Percentiles rank a stretch among this genome's conserved stretches.
Evolutionary conservation across 2,113 vertebrate species (phyloP).

Genomic region (Tupaia chinensis): DNA sequence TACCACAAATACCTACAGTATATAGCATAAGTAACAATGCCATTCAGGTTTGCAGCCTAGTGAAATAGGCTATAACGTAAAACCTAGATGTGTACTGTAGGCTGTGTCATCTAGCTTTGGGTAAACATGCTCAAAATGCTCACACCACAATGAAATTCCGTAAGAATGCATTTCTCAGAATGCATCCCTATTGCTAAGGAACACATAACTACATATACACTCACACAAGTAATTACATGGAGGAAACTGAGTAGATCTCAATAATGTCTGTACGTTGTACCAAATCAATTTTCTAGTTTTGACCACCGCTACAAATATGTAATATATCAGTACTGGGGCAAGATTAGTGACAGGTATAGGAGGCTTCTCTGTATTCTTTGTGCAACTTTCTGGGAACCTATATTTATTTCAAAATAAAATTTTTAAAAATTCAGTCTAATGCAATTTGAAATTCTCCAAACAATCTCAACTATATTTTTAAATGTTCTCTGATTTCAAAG

Average conservation of each 20-base stretch:
- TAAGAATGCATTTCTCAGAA: too few species aligned
- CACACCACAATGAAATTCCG: too few species aligned
- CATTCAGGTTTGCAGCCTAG: too few species aligned
- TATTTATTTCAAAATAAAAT: slow-evolving; percentile 29
- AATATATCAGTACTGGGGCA: not conserved
- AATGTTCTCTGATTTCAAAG: slow-evolving; percentile 25
- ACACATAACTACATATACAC: not conserved
- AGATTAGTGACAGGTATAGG: not conserved
- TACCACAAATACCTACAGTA: too few species aligned
- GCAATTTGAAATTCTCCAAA: slow-evolving; percentile 12
- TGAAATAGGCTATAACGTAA: too few species aligned
- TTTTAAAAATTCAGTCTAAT: not conserved
- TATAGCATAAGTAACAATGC: too few species aligned
- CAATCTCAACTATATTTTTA: not conserved
- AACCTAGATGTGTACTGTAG: too few species aligned
- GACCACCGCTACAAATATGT: slow-evolving; percentile 5
- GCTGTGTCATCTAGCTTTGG: too few species aligned
- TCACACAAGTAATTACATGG: not conserved
- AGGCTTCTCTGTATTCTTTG: not conserved
- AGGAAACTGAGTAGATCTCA: slow-evolving; percentile 15
- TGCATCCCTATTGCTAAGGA: too few species aligned
- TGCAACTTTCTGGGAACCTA: slow-evolving; percentile 26
- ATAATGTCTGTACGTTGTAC: not conserved
- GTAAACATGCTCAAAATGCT: too few species aligned
- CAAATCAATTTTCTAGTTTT: slow-evolving; percentile 33